Percentiles rank a stretch among this genome's conserved stretches.
Evolutionary conservation across 2,888 invertebrate species (phyloP).

Genomic region (Leucophenga maculata): DNA sequence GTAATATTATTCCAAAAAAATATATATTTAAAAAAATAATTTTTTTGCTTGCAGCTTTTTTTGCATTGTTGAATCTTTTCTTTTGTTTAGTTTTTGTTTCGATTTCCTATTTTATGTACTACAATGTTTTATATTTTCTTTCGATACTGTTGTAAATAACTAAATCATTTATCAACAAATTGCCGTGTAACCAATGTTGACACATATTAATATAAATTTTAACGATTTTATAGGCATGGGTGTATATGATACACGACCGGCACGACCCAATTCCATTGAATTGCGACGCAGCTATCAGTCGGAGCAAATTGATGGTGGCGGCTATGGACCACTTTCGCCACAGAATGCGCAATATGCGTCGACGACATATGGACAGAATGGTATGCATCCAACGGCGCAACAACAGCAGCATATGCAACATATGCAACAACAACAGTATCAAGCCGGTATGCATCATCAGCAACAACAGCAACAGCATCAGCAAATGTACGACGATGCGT

Average conservation of each 20-base stretch:
- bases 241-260: slow-evolving; percentile 78
- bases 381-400: slow-evolving; percentile 43
- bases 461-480: slow-evolving; percentile 52
- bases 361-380: slow-evolving; percentile 57
- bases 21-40: neutral
- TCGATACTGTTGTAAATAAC: slow-evolving; percentile 2
- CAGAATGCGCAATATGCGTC: slow-evolving; percentile 60
- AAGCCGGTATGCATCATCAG: slow-evolving; percentile 31
- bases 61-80: slow-evolving; percentile 18
- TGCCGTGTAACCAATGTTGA: slow-evolving; percentile 17
- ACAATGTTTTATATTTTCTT: neutral
- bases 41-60: slow-evolving; percentile 24
- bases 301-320: slow-evolving; percentile 66
- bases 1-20: neutral
- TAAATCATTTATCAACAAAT: slow-evolving; percentile 4
- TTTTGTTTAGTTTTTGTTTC: neutral
- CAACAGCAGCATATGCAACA: slow-evolving; percentile 48
- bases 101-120: neutral
- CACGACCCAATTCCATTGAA: slow-evolving; percentile 91
- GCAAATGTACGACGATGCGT: slow-evolving; percentile 68
- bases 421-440: slow-evolving; percentile 41
- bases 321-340: slow-evolving; percentile 67
- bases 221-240: slow-evolving; percentile 73
- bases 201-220: slow-evolving; percentile 18
- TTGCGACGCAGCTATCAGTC: slow-evolving; percentile 73